These are phyloP conservation scores for Heliconius himera DNA, from an alignment of 1,140 invertebrate genomes.

Conservation along the genomic window DNA sequence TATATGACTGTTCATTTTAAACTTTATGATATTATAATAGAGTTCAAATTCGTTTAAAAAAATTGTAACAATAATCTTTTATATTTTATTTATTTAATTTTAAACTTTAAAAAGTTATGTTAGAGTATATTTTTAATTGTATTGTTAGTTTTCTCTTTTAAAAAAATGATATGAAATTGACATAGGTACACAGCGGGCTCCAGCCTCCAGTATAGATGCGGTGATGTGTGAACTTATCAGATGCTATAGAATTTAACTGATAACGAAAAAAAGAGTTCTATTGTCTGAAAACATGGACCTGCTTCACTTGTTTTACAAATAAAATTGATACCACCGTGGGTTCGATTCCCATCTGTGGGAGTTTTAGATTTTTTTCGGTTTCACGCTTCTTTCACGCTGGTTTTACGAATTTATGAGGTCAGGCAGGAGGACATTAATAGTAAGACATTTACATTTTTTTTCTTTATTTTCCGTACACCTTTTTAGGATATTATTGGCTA, in stretches of 20 bases:
- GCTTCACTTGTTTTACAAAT: too few relatives aligned
- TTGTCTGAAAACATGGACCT: neutral
- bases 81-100: neutral
- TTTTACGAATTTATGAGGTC: too few relatives aligned
- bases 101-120: neutral
- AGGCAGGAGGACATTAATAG: too few relatives aligned
- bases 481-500: too few relatives aligned
- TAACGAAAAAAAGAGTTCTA: neutral
- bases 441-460: too few relatives aligned
- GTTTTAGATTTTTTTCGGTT: too few relatives aligned
- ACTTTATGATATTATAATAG: neutral
- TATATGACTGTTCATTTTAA: neutral
- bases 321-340: too few relatives aligned
- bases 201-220: slow-evolving; percentile 30
- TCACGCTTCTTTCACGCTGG: too few relatives aligned
- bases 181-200: slow-evolving; percentile 50
- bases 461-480: too few relatives aligned
- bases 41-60: neutral
- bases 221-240: slow-evolving; percentile 53
- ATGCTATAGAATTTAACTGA: slow-evolving; percentile 33
- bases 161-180: slow-evolving; percentile 48
- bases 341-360: too few relatives aligned
- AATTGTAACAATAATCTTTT: neutral
- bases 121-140: slow-evolving; percentile 21
- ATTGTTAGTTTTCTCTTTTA: neutral